phyloP scores from a whole-genome alignment of 2,797 vertebrate species.

The Cossypha dichroa region DNA sequence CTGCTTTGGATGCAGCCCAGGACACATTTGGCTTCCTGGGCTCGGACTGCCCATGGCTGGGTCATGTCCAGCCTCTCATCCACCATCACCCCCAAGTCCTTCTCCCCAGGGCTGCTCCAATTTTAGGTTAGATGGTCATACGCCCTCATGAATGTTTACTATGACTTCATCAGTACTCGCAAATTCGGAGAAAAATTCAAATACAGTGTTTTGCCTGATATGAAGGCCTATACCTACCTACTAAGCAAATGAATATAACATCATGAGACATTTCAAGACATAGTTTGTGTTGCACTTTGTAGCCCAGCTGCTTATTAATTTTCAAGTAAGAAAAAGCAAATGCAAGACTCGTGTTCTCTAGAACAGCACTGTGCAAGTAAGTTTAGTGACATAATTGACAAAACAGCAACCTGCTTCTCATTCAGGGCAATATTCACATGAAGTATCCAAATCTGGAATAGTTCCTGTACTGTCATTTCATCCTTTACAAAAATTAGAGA shows the following conservation, averaged over 20 bases:
- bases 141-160: background rate
- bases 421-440: background rate
- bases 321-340: background rate
- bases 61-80: background rate
- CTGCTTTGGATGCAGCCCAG: background rate
- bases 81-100: background rate
- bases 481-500: background rate
- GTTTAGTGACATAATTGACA: background rate
- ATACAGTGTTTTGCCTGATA: background rate
- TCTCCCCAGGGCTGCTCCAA: rapidly evolving
- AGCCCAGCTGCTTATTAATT: background rate
- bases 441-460: background rate
- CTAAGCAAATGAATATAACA: background rate
- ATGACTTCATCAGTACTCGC: background rate
- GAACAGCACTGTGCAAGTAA: background rate
- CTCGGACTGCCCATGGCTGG: rapidly evolving
- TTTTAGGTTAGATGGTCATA: background rate
- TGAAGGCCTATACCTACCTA: background rate
- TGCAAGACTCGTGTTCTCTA: background rate
- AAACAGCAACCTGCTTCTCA: background rate
- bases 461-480: background rate
- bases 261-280: background rate
- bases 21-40: rapidly evolving
- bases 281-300: background rate
- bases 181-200: background rate